Base-by-base conservation (phyloP, 1,140 invertebrate genomes). In the Diorhabda sublineata region DNA sequence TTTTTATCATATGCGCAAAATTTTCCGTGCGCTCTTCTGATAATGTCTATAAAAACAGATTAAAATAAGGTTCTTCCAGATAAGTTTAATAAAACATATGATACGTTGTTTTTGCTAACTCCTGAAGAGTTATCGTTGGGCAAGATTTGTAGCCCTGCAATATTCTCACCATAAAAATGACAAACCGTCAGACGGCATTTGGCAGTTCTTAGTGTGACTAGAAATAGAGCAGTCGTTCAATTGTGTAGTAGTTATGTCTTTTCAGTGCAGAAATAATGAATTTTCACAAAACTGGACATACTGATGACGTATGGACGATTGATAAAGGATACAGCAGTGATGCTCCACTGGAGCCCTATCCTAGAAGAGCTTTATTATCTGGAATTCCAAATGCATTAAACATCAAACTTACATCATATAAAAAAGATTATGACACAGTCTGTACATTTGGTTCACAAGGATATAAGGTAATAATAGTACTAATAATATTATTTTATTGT, bases 401-500 rank as follows among this genome's bases (percentile, higher is more conserved):
- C 45, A 78, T 84, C 43, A 81, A 81, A n/a, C 47, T 86, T 57
- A 71, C 79, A 57, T 78, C 81, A 0, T 71, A 74, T 5, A 75
- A 79, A 56, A 76, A 81, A 45, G 82, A 85, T 59, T 77, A 82
- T n/a, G 84, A 85, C 71, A 83, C 81, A 71, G 75, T 79, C 52
- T 85, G 84, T 70, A 80, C 80, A 63, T 82, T 82, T 58, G 81
- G 83, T 45, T 77, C 83, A 42, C 83, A 85, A 74, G 85, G 85
- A 11, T 85, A 83, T 61, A 84, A 84, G 71, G 81, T 82, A 71
- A 72, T 9, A 52, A 59, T 52, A 26, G 26, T 26, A 26, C 26
- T 26, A 26, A 26, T 26, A 26, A 26, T 26, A 26, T 26, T 26
- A 26, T 26, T 26, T 26, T 26, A 26, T 26, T 26, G 26, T 26